Base-by-base conservation (phyloP, 2,113 vertebrate genomes). In the Lycaon pictus region DNA sequence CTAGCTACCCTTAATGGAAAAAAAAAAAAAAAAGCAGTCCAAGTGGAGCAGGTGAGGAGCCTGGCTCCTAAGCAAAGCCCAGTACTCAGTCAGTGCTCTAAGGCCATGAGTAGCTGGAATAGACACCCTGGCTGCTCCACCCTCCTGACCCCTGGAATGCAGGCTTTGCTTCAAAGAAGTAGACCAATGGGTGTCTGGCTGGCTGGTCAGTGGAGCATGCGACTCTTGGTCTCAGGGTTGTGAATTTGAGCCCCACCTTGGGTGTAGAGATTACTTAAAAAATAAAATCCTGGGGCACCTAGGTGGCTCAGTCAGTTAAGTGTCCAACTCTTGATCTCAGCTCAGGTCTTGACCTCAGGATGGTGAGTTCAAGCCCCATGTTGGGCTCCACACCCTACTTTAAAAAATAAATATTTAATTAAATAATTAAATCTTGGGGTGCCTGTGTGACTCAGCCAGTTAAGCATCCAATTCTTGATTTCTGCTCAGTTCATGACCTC, bases 11-110 rank as follows among this genome's bases (percentile, higher is more conserved):
- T 91, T 84, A 25, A 32, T 65, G 12, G 32, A 74, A 77, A 92
- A 55, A 94, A 90, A 77, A 37, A 77, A 43, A 43, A 74, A 74
- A 37, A 63, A n/a, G 93, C 22, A 16, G 13, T 53, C 48, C 62
- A 71, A 71, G 10, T 29, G 7, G 37, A 43, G 17, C 32, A 77
- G 37, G 7, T 43, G 43, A n/a, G 32, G 9, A 69, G 3, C 32
- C 65, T 93, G 37, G 29, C 25, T 95, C 43, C 77, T 67, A 72
- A 37, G 74, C 88, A 22, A 93, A 96, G 67, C 32, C 83, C 92
- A 76, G 29, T 67, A 53, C 63, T 92, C 83, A 77, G 11, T 71
- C 67, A 80, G 23, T 55, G 58, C 62, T 90, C 20, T 77, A 71
- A 90, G 79, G 53, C 43, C 35, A 4, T 17, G 6, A 4, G 51